A percentile compares a stretch with the other conserved stretches of the same genome.
phyloP scores from a whole-genome alignment of 2,797 vertebrate species.

The Hypotaenidia okinawae region DNA sequence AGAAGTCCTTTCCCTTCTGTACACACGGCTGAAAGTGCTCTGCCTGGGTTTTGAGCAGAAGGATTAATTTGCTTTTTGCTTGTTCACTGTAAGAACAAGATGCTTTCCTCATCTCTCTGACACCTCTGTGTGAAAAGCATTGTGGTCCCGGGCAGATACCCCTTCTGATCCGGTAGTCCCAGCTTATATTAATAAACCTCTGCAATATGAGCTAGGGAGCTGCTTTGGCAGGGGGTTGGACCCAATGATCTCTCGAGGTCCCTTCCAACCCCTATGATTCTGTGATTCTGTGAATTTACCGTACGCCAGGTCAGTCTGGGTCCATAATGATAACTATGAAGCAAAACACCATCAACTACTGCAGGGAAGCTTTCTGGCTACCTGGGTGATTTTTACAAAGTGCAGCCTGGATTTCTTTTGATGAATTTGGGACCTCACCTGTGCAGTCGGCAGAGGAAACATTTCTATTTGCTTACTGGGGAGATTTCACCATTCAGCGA shows the following conservation, averaged over 20 bases:
- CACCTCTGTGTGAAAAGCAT: not conserved
- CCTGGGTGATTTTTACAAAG: constrained; percentile 61
- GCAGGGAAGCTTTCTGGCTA: constrained; percentile 34
- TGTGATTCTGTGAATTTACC: not conserved
- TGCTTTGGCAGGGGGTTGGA: no score
- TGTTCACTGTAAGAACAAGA: not conserved
- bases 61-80: rapidly evolving
- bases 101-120: not conserved
- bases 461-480: constrained; percentile 74
- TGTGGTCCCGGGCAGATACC: not conserved
- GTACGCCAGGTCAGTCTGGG: not conserved
- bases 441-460: constrained; percentile 53
- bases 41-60: not conserved
- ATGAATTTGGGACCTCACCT: constrained; percentile 66
- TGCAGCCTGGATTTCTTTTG: constrained; percentile 45
- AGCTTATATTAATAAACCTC: not conserved
- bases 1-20: not conserved
- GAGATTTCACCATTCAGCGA: constrained; percentile 67
- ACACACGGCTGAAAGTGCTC: not conserved
- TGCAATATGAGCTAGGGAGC: no score
- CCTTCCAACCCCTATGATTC: no score
- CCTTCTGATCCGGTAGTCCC: not conserved
- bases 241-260: no score
- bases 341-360: constrained; percentile 1
- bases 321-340: not conserved